These are phyloP conservation scores for Acromyrmex heyeri DNA, from an alignment of 1,140 invertebrate species.

Conservation along the genomic window DNA sequence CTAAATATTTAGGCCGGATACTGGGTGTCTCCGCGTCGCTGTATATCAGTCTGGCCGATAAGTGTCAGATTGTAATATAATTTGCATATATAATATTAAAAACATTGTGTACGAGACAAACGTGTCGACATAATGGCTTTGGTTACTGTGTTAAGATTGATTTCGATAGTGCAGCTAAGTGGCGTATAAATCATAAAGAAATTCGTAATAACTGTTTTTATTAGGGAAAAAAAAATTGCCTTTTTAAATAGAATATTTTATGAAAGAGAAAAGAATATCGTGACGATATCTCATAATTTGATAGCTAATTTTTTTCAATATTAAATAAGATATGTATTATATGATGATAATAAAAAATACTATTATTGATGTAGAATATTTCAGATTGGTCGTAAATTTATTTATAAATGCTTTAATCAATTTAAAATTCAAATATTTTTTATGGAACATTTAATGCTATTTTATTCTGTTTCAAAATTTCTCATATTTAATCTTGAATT, in stretches of 20 bases:
- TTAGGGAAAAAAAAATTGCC: background rate
- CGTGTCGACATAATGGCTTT: constrained; percentile 8
- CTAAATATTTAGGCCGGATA: constrained; percentile 71
- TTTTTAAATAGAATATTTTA: background rate
- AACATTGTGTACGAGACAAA: constrained; percentile 41
- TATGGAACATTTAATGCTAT: background rate
- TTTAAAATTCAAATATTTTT: background rate
- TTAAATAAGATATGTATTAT: background rate
- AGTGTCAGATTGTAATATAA: constrained; percentile 48
- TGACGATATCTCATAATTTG: background rate
- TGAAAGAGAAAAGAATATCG: background rate
- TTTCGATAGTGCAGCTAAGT: background rate
- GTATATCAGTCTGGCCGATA: constrained; percentile 58
- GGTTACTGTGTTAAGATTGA: background rate
- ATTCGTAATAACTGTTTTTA: background rate
- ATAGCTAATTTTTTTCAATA: background rate
- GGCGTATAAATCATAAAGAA: background rate
- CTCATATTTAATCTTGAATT: background rate
- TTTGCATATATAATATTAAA: background rate
- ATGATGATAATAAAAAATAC: background rate
- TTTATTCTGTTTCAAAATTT: background rate
- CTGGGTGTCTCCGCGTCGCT: constrained; percentile 70
- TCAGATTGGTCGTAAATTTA: background rate
- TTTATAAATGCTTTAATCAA: background rate
- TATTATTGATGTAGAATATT: background rate